Evolutionary conservation across 2,113 vertebrate genomes (phyloP).

Genomic region (Oncorhynchus mykiss): DNA sequence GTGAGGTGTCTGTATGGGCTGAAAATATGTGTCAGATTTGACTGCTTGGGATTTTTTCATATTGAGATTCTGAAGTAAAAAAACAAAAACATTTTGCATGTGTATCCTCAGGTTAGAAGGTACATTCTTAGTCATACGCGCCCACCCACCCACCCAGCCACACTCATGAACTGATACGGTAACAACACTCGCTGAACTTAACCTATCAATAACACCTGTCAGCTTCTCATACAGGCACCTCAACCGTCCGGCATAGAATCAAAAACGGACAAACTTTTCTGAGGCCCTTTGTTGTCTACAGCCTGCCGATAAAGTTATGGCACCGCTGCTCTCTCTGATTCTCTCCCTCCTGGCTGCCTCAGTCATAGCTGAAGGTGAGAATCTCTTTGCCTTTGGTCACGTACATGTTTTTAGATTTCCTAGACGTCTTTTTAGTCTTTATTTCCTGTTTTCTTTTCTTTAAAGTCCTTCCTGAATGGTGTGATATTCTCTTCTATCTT

Average conservation of each 20-base stretch:
- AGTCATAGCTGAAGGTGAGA: constrained; percentile 31
- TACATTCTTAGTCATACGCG: not conserved
- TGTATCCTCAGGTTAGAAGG: not conserved
- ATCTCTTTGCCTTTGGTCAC: not conserved
- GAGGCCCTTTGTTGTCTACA: not conserved
- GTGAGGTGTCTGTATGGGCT: not conserved
- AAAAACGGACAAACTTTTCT: not conserved
- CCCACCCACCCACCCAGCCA: not conserved
- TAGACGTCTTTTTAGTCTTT: not conserved
- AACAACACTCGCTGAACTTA: constrained; percentile 50
- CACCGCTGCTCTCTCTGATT: constrained; percentile 44
- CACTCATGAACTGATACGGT: constrained; percentile 17
- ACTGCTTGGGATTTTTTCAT: no score
- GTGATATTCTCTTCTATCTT: not conserved
- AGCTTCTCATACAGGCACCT: constrained; percentile 65
- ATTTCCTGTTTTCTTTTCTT: no score
- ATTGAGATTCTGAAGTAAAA: no score
- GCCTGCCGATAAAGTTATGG: constrained; percentile 27
- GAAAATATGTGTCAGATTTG: not conserved
- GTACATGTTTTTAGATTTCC: not conserved
- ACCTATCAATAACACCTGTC: constrained; percentile 69
- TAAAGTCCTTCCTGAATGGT: not conserved
- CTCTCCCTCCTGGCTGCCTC: constrained; percentile 48
- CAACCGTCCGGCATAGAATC: not conserved
- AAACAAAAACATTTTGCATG: no score